phyloP scores from a whole-genome alignment of 2,888 invertebrate species.

The Scaptomyza polygonia region DNA sequence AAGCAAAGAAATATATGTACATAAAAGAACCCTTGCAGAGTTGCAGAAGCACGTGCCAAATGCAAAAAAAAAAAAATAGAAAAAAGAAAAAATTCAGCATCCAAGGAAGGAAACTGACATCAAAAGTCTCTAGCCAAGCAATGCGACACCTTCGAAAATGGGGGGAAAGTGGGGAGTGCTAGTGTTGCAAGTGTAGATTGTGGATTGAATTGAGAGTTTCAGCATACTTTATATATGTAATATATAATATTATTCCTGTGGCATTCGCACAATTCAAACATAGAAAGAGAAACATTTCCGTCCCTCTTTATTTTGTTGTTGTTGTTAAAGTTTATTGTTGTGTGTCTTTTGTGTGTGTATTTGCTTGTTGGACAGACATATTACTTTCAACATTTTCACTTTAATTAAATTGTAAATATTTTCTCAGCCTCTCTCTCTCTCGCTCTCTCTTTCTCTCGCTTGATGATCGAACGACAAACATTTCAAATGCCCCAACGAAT shows the following conservation, averaged over 20 bases:
- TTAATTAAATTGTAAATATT: constrained; percentile 77
- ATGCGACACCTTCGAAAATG: constrained; percentile 28
- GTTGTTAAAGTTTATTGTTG: not conserved
- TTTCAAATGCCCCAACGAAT: not conserved
- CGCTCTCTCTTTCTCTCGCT: no score
- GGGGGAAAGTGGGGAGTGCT: no score
- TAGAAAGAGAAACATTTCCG: not conserved
- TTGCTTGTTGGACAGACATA: constrained; percentile 46
- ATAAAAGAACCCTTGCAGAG: constrained; percentile 30
- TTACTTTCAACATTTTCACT: constrained; percentile 63
- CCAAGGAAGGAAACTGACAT: constrained; percentile 14
- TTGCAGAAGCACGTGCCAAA: constrained; percentile 53
- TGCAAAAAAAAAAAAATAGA: constrained; percentile 23
- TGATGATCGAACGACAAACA: constrained; percentile 23
- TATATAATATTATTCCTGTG: constrained; percentile 48
- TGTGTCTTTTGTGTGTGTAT: not conserved
- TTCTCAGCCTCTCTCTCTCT: no score
- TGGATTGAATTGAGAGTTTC: constrained; percentile 6
- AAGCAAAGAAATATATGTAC: constrained; percentile 13
- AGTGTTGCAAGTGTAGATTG: no score
- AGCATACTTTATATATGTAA: constrained; percentile 39
- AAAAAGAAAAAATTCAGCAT: not conserved
- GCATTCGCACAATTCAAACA: constrained; percentile 34
- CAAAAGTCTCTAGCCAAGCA: constrained; percentile 40
- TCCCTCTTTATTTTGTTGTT: no score